Evolutionary conservation across 2,888 invertebrate genomes (phyloP).

Genomic region (Drosophila pegasa): DNA sequence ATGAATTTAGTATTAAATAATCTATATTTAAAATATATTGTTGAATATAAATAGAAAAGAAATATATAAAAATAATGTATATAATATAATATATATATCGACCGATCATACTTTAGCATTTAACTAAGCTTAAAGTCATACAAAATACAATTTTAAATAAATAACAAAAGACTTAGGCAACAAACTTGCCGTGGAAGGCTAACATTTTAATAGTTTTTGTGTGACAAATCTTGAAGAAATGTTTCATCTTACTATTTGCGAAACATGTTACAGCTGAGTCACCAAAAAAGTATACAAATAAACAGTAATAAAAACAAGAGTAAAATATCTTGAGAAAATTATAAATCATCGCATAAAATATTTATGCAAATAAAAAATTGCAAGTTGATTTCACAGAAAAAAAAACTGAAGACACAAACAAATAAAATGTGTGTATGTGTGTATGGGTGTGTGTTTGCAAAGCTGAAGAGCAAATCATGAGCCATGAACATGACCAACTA

Average conservation of each 20-base stretch:
- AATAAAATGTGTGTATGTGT: conserved; percentile 17
- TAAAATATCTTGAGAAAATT: conserved; percentile 13
- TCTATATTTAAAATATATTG: too few species aligned
- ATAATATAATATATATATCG: too few species aligned
- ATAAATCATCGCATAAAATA: conserved; percentile 48
- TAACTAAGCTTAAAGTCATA: too few species aligned
- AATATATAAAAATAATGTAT: too few species aligned
- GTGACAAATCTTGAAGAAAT: conserved; percentile 34
- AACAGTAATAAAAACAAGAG: conserved; percentile 19
- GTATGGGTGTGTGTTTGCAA: conserved; percentile 19
- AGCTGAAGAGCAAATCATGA: conserved; percentile 66
- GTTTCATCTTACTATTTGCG: conserved; percentile 20
- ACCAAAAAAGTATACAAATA: conserved; percentile 31
- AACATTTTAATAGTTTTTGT: neutral
- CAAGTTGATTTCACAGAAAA: conserved; percentile 63
- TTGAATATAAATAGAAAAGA: too few species aligned
- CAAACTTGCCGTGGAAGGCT: conserved; percentile 58
- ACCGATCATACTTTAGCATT: too few species aligned
- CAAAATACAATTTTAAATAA: neutral
- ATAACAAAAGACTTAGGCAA: conserved; percentile 61
- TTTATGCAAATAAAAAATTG: conserved; percentile 58
- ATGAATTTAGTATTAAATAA: too few species aligned
- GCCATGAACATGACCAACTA: conserved; percentile 54
- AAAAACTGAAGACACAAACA: conserved; percentile 38
- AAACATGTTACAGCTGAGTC: conserved; percentile 56